Conservation (phyloP, 64 coral and sea anemone genomes). For the Pocillopora damicornis region DNA sequence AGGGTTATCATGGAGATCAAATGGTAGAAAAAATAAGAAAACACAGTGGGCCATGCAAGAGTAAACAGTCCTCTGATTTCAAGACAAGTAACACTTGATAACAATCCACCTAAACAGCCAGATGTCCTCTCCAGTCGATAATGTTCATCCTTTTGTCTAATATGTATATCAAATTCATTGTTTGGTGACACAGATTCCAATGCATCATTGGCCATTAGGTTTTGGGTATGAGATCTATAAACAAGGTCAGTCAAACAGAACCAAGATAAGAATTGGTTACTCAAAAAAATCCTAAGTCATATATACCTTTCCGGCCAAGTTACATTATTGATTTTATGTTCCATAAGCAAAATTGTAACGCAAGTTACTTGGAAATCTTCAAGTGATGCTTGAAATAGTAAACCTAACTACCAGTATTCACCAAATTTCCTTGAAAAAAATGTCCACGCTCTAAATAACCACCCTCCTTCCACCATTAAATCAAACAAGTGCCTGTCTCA, state of each 20-base stretch:
- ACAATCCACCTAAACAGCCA: slow-evolving; percentile 19
- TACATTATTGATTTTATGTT: no score
- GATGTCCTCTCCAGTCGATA: background rate
- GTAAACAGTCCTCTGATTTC: slow-evolving; percentile 52
- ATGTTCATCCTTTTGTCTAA: background rate
- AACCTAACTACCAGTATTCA: no score
- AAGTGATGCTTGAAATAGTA: no score
- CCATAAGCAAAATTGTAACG: no score
- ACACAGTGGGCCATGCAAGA: slow-evolving; percentile 44
- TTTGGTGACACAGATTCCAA: background rate
- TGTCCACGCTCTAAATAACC: no score
- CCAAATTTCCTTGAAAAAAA: no score
- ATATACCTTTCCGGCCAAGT: no score
- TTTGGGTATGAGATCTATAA: background rate
- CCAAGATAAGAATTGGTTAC: no score
- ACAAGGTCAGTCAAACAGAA: background rate
- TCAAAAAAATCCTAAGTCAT: no score
- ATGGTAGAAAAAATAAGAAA: slow-evolving; percentile 49
- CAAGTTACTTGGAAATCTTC: no score
- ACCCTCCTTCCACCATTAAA: no score
- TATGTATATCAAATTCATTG: background rate
- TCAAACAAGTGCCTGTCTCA: no score
- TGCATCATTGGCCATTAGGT: background rate
- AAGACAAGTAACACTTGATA: slow-evolving; percentile 15
- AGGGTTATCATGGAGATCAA: slow-evolving; percentile 42